Percentiles rank a stretch among this genome's conserved stretches.
Conservation (phyloP, 2,888 invertebrate genomes). For the Stenchaetothrips biformis region DNA sequence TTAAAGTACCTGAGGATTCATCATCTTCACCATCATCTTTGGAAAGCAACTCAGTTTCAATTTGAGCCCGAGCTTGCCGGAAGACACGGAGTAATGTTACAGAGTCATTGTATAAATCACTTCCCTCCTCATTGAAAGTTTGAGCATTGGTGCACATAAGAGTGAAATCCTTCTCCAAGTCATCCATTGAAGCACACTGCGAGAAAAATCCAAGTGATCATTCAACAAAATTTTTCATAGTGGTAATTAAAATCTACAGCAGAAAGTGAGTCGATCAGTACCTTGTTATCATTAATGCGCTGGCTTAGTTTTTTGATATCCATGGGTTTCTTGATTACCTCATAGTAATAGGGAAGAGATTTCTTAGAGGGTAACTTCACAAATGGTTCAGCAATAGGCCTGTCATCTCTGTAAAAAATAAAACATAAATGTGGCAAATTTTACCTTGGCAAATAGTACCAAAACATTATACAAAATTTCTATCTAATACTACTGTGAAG, state of each 20-base stretch:
- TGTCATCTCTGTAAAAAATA: slow-evolving; percentile 46
- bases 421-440: not conserved
- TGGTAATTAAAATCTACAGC: not conserved
- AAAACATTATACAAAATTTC: not conserved
- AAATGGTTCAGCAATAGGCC: slow-evolving; percentile 52
- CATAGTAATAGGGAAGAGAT: slow-evolving; percentile 55
- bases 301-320: slow-evolving; percentile 54
- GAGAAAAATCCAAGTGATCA: slow-evolving; percentile 15
- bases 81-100: slow-evolving; percentile 50
- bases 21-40: not conserved
- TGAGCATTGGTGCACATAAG: slow-evolving; percentile 57
- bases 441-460: not conserved
- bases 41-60: slow-evolving; percentile 32
- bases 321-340: slow-evolving; percentile 53
- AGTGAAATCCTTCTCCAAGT: slow-evolving; percentile 49
- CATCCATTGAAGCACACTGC: slow-evolving; percentile 35
- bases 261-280: slow-evolving; percentile 33
- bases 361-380: slow-evolving; percentile 52
- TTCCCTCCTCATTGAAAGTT: slow-evolving; percentile 54
- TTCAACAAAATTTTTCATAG: not conserved
- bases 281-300: slow-evolving; percentile 44
- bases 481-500: not conserved
- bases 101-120: slow-evolving; percentile 56
- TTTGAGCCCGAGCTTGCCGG: slow-evolving; percentile 37
- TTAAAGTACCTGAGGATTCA: not conserved